A percentile compares a stretch with the other conserved stretches of the same genome.
These are phyloP conservation scores for Chirona hameri DNA, from an alignment of 2,888 invertebrate genomes.

Conservation along the genomic window DNA sequence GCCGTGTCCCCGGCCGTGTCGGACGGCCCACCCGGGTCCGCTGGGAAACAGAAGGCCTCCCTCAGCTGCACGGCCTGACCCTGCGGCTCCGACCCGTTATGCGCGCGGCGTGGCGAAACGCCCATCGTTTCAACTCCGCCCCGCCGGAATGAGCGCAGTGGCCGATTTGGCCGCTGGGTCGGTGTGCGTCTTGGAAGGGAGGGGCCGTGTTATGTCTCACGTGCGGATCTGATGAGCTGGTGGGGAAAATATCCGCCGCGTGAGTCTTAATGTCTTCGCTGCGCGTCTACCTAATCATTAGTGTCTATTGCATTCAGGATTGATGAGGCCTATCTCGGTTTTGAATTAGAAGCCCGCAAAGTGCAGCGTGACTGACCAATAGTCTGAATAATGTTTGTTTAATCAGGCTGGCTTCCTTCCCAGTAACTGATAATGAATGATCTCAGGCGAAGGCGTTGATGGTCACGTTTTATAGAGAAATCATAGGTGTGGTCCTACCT, in stretches of 20 bases:
- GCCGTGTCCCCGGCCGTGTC: background rate
- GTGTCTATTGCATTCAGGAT: background rate
- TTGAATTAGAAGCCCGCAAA: background rate
- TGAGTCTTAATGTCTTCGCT: background rate
- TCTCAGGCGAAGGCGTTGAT: background rate
- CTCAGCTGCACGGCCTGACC: too few species aligned
- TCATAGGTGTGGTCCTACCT: background rate
- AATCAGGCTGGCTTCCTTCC: background rate
- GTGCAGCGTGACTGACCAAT: background rate
- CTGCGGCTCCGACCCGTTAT: too few species aligned
- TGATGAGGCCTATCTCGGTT: background rate
- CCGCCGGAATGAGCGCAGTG: too few species aligned
- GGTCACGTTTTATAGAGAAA: background rate
- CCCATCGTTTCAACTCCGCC: too few species aligned
- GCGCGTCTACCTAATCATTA: background rate
- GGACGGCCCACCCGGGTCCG: too few species aligned
- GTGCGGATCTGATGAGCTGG: background rate
- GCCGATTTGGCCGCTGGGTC: background rate
- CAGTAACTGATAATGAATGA: background rate
- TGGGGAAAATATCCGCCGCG: background rate
- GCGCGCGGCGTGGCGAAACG: too few species aligned
- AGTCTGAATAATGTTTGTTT: background rate
- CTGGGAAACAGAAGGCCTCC: too few species aligned
- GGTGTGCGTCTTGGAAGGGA: background rate
- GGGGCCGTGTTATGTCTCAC: background rate